Conservation (phyloP, 2,113 vertebrate genomes). For the Istiophorus platypterus region DNA sequence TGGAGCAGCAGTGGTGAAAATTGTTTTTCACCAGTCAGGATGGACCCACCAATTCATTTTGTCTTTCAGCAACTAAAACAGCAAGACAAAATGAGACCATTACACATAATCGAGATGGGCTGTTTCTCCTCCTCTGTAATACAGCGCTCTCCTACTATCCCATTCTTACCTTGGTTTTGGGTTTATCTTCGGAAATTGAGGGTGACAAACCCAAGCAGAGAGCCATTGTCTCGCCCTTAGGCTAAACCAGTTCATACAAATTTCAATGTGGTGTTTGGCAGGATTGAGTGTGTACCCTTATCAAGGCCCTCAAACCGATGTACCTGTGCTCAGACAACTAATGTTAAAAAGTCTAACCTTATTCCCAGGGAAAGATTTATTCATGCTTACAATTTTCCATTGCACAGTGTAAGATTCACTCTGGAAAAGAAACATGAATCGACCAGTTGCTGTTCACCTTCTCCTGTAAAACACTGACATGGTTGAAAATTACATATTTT, state of each 20-base stretch:
- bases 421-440: not conserved
- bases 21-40: not conserved
- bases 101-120: not conserved
- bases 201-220: slow-evolving; percentile 15
- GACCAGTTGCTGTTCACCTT: slow-evolving; percentile 16
- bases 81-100: not conserved
- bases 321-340: not conserved
- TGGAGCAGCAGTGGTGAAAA: not conserved
- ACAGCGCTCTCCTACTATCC: not conserved
- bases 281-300: not conserved
- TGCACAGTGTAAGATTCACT: not conserved
- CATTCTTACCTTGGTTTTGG: not conserved
- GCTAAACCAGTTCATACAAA: not conserved
- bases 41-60: not conserved
- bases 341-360: not conserved
- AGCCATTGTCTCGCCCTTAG: not conserved
- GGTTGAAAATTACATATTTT: slow-evolving; percentile 20
- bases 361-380: not conserved
- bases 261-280: not conserved
- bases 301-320: not conserved
- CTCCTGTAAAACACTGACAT: not conserved
- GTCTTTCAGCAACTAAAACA: not conserved
- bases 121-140: not conserved
- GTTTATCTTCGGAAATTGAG: slow-evolving; percentile 1
- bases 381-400: not conserved